Percentiles rank a stretch among this genome's conserved stretches.
Evolutionary conservation across 2,113 vertebrate genomes (phyloP).

Genomic region (Corvus moneduloides): DNA sequence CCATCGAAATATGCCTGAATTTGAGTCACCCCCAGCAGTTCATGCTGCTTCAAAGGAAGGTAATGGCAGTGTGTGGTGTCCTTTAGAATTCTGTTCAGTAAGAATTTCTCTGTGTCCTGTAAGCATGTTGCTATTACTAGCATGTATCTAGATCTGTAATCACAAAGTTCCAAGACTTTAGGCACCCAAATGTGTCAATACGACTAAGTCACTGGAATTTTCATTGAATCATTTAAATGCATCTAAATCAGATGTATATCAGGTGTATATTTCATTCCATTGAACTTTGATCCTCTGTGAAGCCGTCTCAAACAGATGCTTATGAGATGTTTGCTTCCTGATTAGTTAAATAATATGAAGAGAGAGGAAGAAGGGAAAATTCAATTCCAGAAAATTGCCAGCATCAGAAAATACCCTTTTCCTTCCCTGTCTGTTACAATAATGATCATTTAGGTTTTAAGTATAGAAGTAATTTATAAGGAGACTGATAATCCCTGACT

Average conservation of each 20-base stretch:
- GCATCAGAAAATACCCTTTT: neutral
- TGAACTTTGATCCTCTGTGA: neutral
- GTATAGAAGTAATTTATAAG: neutral
- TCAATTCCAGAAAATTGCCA: neutral
- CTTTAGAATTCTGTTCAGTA: neutral
- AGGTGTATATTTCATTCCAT: neutral
- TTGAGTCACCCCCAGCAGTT: neutral
- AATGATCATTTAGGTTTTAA: neutral
- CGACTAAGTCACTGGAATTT: neutral
- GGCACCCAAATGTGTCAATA: neutral
- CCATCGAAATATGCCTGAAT: neutral
- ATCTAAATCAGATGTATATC: neutral
- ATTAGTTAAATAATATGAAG: neutral
- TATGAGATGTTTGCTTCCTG: neutral
- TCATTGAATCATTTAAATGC: neutral
- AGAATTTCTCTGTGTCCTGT: neutral
- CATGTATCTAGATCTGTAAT: neutral
- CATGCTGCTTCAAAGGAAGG: neutral
- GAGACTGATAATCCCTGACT: neutral
- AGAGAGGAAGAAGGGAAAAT: neutral
- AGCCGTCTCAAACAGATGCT: neutral
- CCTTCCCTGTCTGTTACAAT: neutral
- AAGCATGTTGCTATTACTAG: neutral
- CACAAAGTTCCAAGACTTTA: neutral
- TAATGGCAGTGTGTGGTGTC: neutral